Evolutionary conservation across 2,113 vertebrate species (phyloP).

Genomic region (Chloroceryle aenea): DNA sequence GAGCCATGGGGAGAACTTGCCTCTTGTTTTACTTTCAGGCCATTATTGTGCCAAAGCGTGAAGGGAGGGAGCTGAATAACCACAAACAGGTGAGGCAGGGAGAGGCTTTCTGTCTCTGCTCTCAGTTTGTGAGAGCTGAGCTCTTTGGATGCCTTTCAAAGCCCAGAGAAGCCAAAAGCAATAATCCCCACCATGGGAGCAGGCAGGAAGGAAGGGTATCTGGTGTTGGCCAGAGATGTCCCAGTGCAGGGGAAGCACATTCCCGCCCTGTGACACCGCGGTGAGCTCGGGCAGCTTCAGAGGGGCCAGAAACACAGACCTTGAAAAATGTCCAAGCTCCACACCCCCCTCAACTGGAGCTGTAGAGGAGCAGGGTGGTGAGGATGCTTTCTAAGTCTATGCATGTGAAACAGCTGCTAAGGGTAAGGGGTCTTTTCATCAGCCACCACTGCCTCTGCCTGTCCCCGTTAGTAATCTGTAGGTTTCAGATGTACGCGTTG

Average conservation of each 20-base stretch:
- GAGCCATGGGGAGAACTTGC: constrained; percentile 28
- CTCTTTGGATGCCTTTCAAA: constrained; percentile 75
- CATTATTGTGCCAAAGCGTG: constrained; percentile 54
- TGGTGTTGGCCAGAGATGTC: constrained; percentile 49
- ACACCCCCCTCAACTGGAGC: neutral
- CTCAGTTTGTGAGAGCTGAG: constrained; percentile 64
- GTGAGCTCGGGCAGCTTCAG: neutral
- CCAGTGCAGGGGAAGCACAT: constrained; percentile 37
- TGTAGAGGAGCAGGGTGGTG: neutral
- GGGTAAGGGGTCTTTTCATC: neutral
- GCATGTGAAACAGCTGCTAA: neutral
- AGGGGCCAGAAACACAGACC: neutral
- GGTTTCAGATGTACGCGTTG: neutral
- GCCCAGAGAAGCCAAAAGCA: constrained; percentile 56
- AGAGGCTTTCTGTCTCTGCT: constrained; percentile 66
- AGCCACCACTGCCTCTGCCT: neutral
- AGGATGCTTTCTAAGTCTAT: neutral
- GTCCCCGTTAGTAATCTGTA: neutral
- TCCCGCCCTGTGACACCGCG: neutral
- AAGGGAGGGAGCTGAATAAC: constrained; percentile 74
- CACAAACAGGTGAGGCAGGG: constrained; percentile 77
- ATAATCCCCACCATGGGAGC: constrained; percentile 56
- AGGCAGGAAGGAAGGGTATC: constrained; percentile 62
- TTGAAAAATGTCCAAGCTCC: neutral
- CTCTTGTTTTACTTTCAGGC: constrained; percentile 53